A percentile compares a stretch with the other conserved stretches of the same genome.
phyloP scores from a whole-genome alignment of 2,113 vertebrate genomes.

The Notiomystis cincta region DNA sequence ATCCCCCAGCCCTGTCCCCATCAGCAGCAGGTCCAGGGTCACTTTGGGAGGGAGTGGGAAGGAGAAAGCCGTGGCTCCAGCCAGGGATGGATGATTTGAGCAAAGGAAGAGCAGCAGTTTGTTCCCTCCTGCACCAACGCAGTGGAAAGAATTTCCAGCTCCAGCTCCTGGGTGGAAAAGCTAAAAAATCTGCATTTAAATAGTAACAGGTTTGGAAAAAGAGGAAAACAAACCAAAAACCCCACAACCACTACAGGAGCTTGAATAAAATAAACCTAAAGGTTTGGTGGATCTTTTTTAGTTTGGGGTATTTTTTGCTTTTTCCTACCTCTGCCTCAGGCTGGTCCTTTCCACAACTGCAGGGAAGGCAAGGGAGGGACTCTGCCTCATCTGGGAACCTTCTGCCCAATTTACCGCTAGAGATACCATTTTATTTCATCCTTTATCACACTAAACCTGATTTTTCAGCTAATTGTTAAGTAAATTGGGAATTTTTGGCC shows the following conservation, averaged over 20 bases:
- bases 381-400: neutral
- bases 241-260: neutral
- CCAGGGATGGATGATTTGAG: conserved; percentile 34
- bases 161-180: conserved; percentile 11
- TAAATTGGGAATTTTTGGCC: neutral
- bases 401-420: neutral
- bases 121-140: conserved; percentile 45
- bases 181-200: conserved; percentile 62
- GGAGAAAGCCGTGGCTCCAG: conserved; percentile 13
- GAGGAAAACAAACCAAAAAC: neutral
- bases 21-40: neutral
- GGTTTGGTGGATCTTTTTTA: neutral
- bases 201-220: conserved; percentile 36
- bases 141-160: conserved; percentile 62
- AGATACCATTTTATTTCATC: neutral
- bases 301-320: neutral
- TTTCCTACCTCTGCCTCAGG: neutral
- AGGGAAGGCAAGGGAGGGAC: neutral
- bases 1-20: neutral
- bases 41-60: neutral
- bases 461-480: neutral
- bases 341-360: neutral
- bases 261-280: conserved; percentile 2
- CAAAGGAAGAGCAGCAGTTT: conserved; percentile 24
- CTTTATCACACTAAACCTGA: neutral